Conservation (phyloP, 2,888 invertebrate species). For the Drosophila demipolita region DNA sequence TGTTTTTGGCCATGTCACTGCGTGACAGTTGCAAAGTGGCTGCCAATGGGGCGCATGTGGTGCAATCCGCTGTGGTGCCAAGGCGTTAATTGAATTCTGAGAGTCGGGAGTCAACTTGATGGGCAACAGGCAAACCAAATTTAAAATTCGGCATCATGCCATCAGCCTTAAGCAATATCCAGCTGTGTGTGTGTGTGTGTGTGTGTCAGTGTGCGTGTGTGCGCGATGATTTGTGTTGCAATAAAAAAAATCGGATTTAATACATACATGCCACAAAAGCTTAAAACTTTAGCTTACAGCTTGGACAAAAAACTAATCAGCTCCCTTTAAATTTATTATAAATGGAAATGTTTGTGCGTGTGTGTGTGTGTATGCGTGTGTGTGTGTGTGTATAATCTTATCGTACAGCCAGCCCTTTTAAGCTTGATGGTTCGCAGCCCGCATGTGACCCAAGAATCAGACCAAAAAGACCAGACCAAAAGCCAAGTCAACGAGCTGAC, state of each 20-base stretch:
- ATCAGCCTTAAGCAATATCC: constrained; percentile 57
- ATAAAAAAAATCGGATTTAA: constrained; percentile 71
- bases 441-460: constrained; percentile 35
- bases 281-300: constrained; percentile 40
- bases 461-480: constrained; percentile 28
- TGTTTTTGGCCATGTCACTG: constrained; percentile 41
- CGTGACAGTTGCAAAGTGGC: constrained; percentile 52
- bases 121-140: constrained; percentile 37
- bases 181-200: background rate
- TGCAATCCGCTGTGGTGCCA: constrained; percentile 24
- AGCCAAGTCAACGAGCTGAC: constrained; percentile 61
- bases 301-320: constrained; percentile 66
- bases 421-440: constrained; percentile 62
- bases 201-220: constrained; percentile 2
- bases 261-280: constrained; percentile 43
- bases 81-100: constrained; percentile 74
- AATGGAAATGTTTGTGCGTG: constrained; percentile 56
- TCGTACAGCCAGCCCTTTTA: constrained; percentile 74
- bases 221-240: constrained; percentile 69
- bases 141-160: constrained; percentile 58
- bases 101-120: constrained; percentile 16
- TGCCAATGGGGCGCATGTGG: constrained; percentile 28
- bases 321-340: constrained; percentile 77
- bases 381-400: constrained; percentile 57
- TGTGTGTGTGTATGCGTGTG: constrained; percentile 8